phyloP scores from a whole-genome alignment of 2,888 invertebrate species.

The Luperina nickerlii region DNA sequence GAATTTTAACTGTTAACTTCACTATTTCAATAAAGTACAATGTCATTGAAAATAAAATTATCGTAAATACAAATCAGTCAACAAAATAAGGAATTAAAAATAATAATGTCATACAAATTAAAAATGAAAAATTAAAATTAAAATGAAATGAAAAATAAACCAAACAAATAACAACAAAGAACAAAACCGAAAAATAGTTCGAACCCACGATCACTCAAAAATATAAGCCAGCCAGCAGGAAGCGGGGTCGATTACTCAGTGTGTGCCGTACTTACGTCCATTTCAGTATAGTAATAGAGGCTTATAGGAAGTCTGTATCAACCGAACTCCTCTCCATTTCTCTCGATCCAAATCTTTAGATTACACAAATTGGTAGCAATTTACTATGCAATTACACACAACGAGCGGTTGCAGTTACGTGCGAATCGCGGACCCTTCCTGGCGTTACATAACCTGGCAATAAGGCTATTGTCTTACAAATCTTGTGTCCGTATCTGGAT shows the following conservation, averaged over 20 bases:
- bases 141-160: no score
- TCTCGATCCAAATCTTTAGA: slow-evolving; percentile 42
- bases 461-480: slow-evolving; percentile 50
- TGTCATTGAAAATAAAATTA: no score
- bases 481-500: slow-evolving; percentile 45
- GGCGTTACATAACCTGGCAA: slow-evolving; percentile 31
- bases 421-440: slow-evolving; percentile 58
- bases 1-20: no score
- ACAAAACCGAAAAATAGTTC: no score
- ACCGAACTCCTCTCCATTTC: slow-evolving; percentile 24
- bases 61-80: no score
- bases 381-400: slow-evolving; percentile 58
- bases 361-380: slow-evolving; percentile 59
- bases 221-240: no score
- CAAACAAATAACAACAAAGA: no score
- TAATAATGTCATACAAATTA: no score
- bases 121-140: no score
- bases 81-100: no score
- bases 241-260: not conserved
- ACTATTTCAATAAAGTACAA: no score
- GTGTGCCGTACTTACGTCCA: no score
- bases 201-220: not conserved
- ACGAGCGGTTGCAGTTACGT: slow-evolving; percentile 57
- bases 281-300: not conserved
- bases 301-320: slow-evolving; percentile 16